These are phyloP conservation scores for Pelusios castaneus DNA, from an alignment of 2,113 vertebrate genomes.

Conservation along the genomic window DNA sequence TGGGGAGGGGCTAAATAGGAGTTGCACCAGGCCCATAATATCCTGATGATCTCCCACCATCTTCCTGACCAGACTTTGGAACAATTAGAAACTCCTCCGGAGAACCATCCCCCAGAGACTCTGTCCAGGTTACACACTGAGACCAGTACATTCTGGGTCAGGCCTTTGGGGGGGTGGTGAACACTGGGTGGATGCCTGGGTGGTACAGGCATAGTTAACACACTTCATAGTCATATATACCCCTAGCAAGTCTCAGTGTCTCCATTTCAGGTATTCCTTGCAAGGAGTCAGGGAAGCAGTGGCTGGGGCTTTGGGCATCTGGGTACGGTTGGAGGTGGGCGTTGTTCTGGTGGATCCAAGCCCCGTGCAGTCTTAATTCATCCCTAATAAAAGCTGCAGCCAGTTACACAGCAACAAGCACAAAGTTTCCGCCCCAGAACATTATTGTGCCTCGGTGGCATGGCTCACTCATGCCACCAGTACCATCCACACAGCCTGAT, in stretches of 20 bases:
- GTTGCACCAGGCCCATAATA: neutral
- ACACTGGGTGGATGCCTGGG: neutral
- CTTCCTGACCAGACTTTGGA: neutral
- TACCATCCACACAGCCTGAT: neutral
- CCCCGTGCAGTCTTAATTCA: neutral
- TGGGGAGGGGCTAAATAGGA: neutral
- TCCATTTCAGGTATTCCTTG: neutral
- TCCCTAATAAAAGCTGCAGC: neutral
- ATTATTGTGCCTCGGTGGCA: neutral
- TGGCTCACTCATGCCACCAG: neutral
- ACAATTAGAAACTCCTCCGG: neutral
- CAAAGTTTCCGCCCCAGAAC: neutral
- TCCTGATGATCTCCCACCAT: neutral
- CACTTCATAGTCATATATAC: neutral
- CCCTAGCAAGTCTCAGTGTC: neutral
- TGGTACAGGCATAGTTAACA: accelerated
- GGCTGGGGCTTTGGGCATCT: neutral
- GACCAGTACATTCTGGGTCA: neutral
- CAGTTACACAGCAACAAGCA: neutral
- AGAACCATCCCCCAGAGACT: neutral
- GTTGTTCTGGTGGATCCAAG: neutral
- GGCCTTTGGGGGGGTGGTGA: neutral
- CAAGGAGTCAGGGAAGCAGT: neutral
- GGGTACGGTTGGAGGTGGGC: neutral
- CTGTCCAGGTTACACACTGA: neutral